These are phyloP conservation scores for Alcis repandata DNA, from an alignment of 2,888 invertebrate genomes.

Conservation along the genomic window DNA sequence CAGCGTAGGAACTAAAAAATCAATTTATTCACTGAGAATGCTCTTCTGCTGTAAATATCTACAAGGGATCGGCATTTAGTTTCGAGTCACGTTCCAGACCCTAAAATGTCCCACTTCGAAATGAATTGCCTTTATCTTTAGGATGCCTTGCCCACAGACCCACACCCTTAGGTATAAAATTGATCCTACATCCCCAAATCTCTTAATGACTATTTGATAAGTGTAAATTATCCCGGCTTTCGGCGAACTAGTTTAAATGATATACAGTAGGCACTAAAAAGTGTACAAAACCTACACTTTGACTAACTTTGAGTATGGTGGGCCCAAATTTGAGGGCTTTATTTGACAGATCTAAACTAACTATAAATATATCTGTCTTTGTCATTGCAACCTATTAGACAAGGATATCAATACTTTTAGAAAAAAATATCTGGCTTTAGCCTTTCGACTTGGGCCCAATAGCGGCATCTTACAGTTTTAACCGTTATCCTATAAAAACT, in stretches of 20 bases:
- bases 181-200: conserved; percentile 3
- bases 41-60: conserved; percentile 6
- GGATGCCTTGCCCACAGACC: conserved; percentile 6
- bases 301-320: too few relatives aligned
- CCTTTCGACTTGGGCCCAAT: too few relatives aligned
- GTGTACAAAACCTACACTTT: too few relatives aligned
- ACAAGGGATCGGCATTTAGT: conserved; percentile 22
- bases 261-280: not conserved
- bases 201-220: conserved; percentile 9
- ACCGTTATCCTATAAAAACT: too few relatives aligned
- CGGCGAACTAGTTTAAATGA: not conserved
- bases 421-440: too few relatives aligned
- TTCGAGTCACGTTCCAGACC: conserved; percentile 31
- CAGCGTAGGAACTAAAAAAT: conserved; percentile 10
- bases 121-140: conserved; percentile 22
- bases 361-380: too few relatives aligned
- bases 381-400: too few relatives aligned
- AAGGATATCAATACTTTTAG: too few relatives aligned
- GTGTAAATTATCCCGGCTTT: conserved; percentile 11
- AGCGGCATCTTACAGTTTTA: too few relatives aligned
- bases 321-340: too few relatives aligned
- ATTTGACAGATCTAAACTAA: too few relatives aligned
- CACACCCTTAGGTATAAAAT: not conserved
- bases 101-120: conserved; percentile 21
- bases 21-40: conserved; percentile 51